Evolutionary conservation across 2,888 invertebrate genomes (phyloP).

Genomic region (Leptopilina syphax): DNA sequence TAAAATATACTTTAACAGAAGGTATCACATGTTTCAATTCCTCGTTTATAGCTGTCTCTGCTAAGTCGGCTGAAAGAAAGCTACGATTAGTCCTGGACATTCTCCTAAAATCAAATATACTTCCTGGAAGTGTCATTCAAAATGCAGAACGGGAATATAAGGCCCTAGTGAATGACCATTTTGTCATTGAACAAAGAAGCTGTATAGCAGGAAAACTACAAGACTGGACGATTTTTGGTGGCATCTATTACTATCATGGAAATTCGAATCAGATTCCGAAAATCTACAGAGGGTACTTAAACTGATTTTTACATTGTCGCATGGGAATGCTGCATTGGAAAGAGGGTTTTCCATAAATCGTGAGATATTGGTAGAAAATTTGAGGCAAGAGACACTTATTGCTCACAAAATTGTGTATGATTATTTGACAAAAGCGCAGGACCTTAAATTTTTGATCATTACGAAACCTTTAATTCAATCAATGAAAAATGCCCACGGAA

Average conservation of each 20-base stretch:
- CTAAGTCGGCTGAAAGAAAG: background rate
- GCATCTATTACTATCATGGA: too few species aligned
- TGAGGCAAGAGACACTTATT: background rate
- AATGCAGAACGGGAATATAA: background rate
- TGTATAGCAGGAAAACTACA: background rate
- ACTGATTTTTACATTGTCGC: background rate
- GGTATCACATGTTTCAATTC: slow-evolving; percentile 12
- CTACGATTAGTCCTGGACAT: background rate
- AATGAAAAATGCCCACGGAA: background rate
- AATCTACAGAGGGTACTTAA: background rate
- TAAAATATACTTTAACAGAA: slow-evolving; percentile 16
- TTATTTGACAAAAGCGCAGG: background rate
- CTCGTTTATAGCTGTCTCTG: background rate
- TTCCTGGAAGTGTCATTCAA: background rate
- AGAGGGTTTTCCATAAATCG: background rate
- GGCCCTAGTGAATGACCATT: background rate
- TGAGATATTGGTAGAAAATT: background rate
- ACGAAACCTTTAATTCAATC: background rate
- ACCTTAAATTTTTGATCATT: background rate
- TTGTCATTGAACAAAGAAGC: background rate
- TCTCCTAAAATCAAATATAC: background rate
- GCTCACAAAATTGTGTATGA: too few species aligned
- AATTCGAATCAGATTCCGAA: background rate
- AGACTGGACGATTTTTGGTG: too few species aligned
- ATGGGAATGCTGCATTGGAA: background rate